Percentiles rank a stretch among this genome's conserved stretches.
These are phyloP conservation scores for Pseudococcus longispinus DNA, from an alignment of 2,888 invertebrate genomes.

Conservation along the genomic window DNA sequence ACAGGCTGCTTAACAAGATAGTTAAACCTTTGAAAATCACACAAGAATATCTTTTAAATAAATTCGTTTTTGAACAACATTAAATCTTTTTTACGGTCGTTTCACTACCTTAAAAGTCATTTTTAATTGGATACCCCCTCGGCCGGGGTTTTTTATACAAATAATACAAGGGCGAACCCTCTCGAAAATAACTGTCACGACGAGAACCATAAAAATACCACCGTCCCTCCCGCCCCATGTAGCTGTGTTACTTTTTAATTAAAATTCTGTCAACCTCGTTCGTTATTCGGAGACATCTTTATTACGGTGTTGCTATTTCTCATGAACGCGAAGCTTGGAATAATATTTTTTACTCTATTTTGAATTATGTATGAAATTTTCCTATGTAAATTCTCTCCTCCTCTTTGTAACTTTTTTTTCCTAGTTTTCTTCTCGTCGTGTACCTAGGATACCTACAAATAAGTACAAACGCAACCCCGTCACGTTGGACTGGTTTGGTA, in stretches of 20 bases:
- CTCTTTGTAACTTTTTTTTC: neutral
- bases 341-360: slow-evolving; percentile 33
- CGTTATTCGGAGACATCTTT: slow-evolving; percentile 51
- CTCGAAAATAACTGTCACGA: slow-evolving; percentile 48
- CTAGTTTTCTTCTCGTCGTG: neutral
- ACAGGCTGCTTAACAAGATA: slow-evolving; percentile 48
- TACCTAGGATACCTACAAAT: neutral
- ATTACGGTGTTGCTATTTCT: slow-evolving; percentile 47
- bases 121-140: slow-evolving; percentile 48
- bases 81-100: slow-evolving; percentile 50
- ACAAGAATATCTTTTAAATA: slow-evolving; percentile 40
- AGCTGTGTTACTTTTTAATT: slow-evolving; percentile 46
- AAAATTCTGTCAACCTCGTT: slow-evolving; percentile 54
- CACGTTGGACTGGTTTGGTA: neutral
- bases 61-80: slow-evolving; percentile 47
- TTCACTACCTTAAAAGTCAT: slow-evolving; percentile 53
- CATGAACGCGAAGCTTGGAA: neutral
- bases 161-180: slow-evolving; percentile 30
- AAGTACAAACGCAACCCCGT: neutral
- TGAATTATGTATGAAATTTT: slow-evolving; percentile 42
- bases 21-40: slow-evolving; percentile 51
- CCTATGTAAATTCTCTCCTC: slow-evolving; percentile 17
- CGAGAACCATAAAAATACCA: slow-evolving; percentile 43
- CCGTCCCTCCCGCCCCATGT: neutral
- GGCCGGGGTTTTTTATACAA: slow-evolving; percentile 33